Percentiles rank a stretch among this genome's conserved stretches.
These are phyloP conservation scores for Dryobates pubescens DNA, from an alignment of 2,797 vertebrate species.

Conservation along the genomic window DNA sequence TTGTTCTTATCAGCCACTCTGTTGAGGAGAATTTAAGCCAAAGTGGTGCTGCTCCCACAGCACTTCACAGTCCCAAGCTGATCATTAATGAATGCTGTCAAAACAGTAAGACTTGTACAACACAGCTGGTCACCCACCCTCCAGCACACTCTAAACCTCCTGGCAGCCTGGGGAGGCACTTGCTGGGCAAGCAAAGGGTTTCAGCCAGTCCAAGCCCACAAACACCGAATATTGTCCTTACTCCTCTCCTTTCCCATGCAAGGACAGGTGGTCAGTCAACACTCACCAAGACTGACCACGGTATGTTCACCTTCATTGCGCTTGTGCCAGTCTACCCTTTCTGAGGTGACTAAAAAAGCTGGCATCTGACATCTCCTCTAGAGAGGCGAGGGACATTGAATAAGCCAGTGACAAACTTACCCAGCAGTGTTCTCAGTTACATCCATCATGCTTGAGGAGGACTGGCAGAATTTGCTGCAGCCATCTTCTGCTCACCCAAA, in stretches of 20 bases:
- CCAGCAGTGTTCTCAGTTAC: neutral
- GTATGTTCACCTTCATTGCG: neutral
- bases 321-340: neutral
- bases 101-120: neutral
- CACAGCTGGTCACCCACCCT: neutral
- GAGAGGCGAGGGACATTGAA: neutral
- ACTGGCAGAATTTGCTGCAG: neutral
- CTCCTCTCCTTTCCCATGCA: neutral
- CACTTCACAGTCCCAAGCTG: neutral
- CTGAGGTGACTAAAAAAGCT: neutral
- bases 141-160: neutral
- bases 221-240: neutral
- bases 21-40: neutral
- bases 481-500: neutral
- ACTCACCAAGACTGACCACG: neutral
- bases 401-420: neutral
- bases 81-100: neutral
- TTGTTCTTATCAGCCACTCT: neutral
- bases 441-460: neutral
- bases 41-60: neutral
- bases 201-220: neutral
- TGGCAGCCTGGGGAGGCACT: neutral
- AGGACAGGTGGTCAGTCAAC: neutral
- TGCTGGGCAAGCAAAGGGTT: neutral
- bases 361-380: neutral